Conservation (phyloP, 2,797 vertebrate species). For the Lithobates pipiens region DNA sequence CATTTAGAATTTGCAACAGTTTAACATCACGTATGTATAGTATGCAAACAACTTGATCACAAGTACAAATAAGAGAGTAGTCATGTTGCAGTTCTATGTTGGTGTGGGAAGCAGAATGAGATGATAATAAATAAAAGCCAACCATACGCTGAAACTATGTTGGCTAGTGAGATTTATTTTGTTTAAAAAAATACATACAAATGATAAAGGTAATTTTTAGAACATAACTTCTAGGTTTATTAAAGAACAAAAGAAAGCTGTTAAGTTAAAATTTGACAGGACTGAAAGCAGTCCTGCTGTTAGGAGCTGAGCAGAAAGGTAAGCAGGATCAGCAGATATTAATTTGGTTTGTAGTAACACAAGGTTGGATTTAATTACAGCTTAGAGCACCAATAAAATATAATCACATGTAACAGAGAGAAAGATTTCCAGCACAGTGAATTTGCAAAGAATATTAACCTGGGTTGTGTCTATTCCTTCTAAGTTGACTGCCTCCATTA, state of each 20-base stretch:
- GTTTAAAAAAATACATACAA: neutral
- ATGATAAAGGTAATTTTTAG: neutral
- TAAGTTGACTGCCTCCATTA: neutral
- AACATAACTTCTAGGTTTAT: neutral
- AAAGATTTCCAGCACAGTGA: neutral
- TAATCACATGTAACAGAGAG: neutral
- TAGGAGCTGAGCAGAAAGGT: neutral
- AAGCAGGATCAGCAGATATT: constrained; percentile 6
- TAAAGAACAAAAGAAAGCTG: neutral
- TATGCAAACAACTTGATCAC: too few species aligned
- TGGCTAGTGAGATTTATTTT: neutral
- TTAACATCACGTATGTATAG: too few species aligned
- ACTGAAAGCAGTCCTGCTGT: neutral
- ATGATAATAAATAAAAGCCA: too few species aligned
- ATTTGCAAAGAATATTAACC: neutral
- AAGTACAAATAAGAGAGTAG: too few species aligned
- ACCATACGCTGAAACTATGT: too few species aligned
- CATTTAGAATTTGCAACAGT: too few species aligned
- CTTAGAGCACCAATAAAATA: neutral
- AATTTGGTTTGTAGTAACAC: neutral
- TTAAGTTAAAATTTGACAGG: neutral
- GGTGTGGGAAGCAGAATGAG: too few species aligned
- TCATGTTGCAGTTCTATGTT: too few species aligned
- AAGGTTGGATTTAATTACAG: neutral
- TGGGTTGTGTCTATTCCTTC: neutral